Evolutionary conservation across 2,888 invertebrate species (phyloP).

Genomic region (Hydriomena furcata): DNA sequence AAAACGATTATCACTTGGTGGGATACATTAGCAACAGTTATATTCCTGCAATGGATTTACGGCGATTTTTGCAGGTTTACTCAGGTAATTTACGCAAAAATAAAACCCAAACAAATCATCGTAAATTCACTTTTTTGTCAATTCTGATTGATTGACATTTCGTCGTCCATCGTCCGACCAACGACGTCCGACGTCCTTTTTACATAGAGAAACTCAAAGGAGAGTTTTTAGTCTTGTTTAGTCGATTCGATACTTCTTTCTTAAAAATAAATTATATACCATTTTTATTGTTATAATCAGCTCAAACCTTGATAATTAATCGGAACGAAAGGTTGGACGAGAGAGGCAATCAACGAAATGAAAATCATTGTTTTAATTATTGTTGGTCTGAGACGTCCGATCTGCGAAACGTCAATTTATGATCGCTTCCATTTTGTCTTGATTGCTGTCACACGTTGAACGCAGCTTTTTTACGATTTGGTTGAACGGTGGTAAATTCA

Average conservation of each 20-base stretch:
- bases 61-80: not conserved
- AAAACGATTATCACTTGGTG: not conserved
- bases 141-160: not conserved
- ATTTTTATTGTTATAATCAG: too few species aligned
- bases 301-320: too few species aligned
- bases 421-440: not conserved
- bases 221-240: too few species aligned
- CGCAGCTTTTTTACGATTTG: slow-evolving; percentile 37
- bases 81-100: slow-evolving; percentile 2
- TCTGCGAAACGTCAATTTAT: not conserved
- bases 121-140: slow-evolving; percentile 2
- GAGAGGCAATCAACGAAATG: too few species aligned
- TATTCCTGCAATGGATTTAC: not conserved
- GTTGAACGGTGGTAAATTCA: slow-evolving; percentile 60
- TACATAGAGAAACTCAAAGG: too few species aligned
- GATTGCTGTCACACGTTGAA: slow-evolving; percentile 32
- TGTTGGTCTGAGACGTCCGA: too few species aligned
- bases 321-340: too few species aligned
- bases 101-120: slow-evolving; percentile 19
- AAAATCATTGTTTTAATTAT: too few species aligned
- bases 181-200: too few species aligned
- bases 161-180: too few species aligned
- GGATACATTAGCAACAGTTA: not conserved
- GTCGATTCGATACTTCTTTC: too few species aligned
- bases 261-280: too few species aligned